Base-by-base conservation (phyloP, 2,888 invertebrate species). In the Quadroppia sp. region DNA sequence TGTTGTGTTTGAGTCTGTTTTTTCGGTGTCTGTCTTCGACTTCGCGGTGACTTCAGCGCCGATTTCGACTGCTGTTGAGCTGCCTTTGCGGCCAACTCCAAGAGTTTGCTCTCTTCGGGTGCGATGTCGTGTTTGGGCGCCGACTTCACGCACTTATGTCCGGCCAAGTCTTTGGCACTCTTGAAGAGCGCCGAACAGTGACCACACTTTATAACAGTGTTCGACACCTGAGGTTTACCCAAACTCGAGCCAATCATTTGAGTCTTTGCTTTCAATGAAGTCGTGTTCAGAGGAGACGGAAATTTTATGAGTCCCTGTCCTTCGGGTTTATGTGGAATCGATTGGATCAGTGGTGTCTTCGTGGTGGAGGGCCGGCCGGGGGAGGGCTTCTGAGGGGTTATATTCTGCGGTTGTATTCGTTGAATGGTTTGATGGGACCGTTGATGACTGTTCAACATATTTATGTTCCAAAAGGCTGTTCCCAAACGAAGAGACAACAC, bases 161-260 rank as follows among this genome's bases (percentile, higher is more conserved):
- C 48, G 73, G 48, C 67, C 64, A 73, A 67, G 40, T 73, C 73
- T 67, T 67, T 73, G 45, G 73, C 32, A 11, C 32, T 50, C 15
- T 45, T 20, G 77, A 78, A 67, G 76, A 78, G n/a, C 76, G 71
- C 25, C 77, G 56, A 23, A 75, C 84, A 20, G 91, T 90, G 0
- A 91, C 89, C 15, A 89, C 74, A 74, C 48, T 74, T 70, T 28
- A 74, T 74, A n/a, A 71, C 45, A 40, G 53, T 74, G 13, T 30
- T 36, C 23, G 56, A 42, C 45, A 69, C 69, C 45, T 69, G 69
- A 69, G 69, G 69, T 28, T 15, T 3, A 17, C 28, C 45, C 20
- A 45, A 6, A n/a, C 9, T 69, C 25, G 69, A n/a, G 13, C 4
- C 61, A 20, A 56, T 30, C 15, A 13, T 9, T 3, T 53, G 23